These are phyloP conservation scores for Pelecanoides urinatrix DNA, from an alignment of 2,113 vertebrate genomes.

Conservation along the genomic window DNA sequence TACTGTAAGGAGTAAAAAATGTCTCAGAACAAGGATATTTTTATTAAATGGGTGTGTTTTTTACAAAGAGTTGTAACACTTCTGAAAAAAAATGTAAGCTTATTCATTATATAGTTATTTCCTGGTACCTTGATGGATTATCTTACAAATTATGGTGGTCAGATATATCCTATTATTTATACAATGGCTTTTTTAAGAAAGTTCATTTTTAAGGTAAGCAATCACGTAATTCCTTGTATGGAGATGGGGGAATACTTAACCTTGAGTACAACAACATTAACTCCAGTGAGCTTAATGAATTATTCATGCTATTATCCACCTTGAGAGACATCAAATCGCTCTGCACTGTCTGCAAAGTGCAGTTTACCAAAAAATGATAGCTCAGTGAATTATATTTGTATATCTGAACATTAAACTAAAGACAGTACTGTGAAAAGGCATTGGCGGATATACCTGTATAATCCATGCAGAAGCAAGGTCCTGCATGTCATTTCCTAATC, in stretches of 20 bases:
- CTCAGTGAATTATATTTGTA: constrained; percentile 30
- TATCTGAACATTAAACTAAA: neutral
- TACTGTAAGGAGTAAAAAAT: neutral
- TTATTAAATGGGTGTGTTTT: neutral
- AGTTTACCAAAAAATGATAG: constrained; percentile 37
- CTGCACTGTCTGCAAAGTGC: constrained; percentile 27
- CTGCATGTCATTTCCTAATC: neutral
- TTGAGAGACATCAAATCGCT: constrained; percentile 50
- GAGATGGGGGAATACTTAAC: constrained; percentile 54
- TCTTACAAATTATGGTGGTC: neutral
- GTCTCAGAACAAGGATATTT: neutral
- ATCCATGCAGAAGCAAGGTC: neutral
- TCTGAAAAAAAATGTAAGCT: neutral
- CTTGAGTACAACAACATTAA: constrained; percentile 57
- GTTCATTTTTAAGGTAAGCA: constrained; percentile 50
- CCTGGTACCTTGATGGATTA: neutral
- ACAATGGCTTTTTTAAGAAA: constrained; percentile 12
- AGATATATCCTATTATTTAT: constrained; percentile 17
- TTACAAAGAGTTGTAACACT: neutral
- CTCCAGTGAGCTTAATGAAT: constrained; percentile 56
- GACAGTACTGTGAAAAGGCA: neutral
- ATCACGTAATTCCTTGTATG: constrained; percentile 37
- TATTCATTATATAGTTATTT: neutral
- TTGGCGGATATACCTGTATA: neutral
- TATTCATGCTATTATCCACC: constrained; percentile 65